Percentiles rank a stretch among this genome's conserved stretches.
phyloP scores from a whole-genome alignment of 2,888 invertebrate species.

The Sphaerophoria rueppellii region DNA sequence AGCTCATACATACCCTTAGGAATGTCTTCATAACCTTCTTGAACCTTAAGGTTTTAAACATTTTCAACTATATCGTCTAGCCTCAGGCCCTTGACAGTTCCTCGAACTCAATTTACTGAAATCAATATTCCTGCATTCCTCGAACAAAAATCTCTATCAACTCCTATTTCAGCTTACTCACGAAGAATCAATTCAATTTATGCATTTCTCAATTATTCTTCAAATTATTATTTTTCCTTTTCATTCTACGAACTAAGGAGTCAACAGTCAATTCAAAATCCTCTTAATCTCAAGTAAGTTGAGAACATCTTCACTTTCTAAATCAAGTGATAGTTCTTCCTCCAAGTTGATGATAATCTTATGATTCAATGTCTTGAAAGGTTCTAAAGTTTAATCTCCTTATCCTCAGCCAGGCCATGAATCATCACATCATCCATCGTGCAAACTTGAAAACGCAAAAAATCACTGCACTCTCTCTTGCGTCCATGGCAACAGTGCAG shows the following conservation, averaged over 20 bases:
- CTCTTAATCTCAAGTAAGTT: too few species aligned
- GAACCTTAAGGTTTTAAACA: neutral
- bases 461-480: conserved; percentile 15
- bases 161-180: too few species aligned
- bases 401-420: conserved; percentile 4
- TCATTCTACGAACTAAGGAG: too few species aligned
- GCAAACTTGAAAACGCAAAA: conserved; percentile 3
- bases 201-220: too few species aligned
- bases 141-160: too few species aligned
- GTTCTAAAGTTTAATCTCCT: neutral
- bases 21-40: neutral
- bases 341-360: conserved; percentile 8
- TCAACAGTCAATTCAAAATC: too few species aligned
- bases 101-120: conserved; percentile 21
- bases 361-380: conserved; percentile 6
- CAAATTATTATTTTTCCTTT: too few species aligned
- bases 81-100: conserved; percentile 1
- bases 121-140: conserved; percentile 2
- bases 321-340: conserved; percentile 26
- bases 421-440: neutral
- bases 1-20: neutral
- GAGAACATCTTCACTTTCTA: neutral
- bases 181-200: too few species aligned
- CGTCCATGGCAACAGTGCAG: conserved; percentile 58
- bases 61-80: neutral